Base-by-base conservation (phyloP, 2,113 vertebrate genomes). In the Mobula hypostoma region DNA sequence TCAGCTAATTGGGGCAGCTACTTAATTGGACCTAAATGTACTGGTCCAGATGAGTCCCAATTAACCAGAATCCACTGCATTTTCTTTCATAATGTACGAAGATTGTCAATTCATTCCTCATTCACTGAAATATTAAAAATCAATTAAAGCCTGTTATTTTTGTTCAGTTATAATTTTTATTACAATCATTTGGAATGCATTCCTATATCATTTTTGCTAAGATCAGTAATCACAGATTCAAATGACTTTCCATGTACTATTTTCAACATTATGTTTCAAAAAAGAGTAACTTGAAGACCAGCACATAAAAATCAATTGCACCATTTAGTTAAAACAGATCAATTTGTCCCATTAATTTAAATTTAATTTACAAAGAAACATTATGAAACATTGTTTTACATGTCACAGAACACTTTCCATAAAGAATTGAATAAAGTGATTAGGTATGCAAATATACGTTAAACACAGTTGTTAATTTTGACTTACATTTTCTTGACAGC, bases 211-310 rank as follows among this genome's bases (percentile, higher is more conserved):
- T 92, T 92, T 68, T 72, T 24, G 40, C 40, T 9, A 7, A 27
- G 14, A 93, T 72, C 91, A 15, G 11, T 56, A 74, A 76, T 56
- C 70, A 93, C 19, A 32, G 85, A 63, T 88, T 90, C 63, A 68
- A 90, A 88, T 88, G 11, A 88, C n/a, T 88, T 88, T 63, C 24
- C 36, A 90, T 68, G n/a, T 27, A 36, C 36, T 93, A 93, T 74
- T 72, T 93, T 93, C 36, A 93, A 2, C 91, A 74, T 11, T 27
- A 76, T 56, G 56, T 29, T 24, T 68, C 40, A 40, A 68, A 70
- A 72, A 8, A 70, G 56, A n/a, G 24, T 19, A 24, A 21, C 36
- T 7, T 66, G 9, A 92, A 48, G 36, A 56, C 56, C 27, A 48
- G 40, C 7, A 93, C 36, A 72, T 48, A 48, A 29, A 36, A 56